A percentile compares a stretch with the other conserved stretches of the same genome.
These are phyloP conservation scores for Drosophila biarmipes DNA, from an alignment of 1,140 invertebrate genomes.

Conservation along the genomic window DNA sequence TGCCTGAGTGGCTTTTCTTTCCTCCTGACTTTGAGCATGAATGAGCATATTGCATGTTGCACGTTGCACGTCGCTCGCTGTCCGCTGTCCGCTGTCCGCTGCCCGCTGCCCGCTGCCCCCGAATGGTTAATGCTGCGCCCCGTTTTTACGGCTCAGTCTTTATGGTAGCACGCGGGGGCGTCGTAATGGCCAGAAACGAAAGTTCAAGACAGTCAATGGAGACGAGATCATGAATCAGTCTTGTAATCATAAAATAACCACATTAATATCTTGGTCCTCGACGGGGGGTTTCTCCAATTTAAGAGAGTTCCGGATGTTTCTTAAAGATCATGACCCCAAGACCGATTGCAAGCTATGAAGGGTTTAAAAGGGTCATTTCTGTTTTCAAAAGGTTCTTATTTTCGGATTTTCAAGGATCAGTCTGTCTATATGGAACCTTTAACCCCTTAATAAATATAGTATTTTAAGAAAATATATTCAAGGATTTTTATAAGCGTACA, in stretches of 20 bases:
- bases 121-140: slow-evolving; percentile 6
- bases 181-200: slow-evolving; percentile 46
- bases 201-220: slow-evolving; percentile 31
- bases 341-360: too few species aligned
- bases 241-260: neutral
- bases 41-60: slow-evolving; percentile 55
- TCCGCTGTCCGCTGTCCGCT: slow-evolving; percentile 2
- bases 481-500: too few species aligned
- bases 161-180: slow-evolving; percentile 45
- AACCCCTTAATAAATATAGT: too few species aligned
- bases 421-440: too few species aligned
- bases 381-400: too few species aligned
- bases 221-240: slow-evolving; percentile 17
- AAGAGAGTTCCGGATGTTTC: too few species aligned
- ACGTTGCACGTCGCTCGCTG: slow-evolving; percentile 17
- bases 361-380: too few species aligned
- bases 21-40: slow-evolving; percentile 67
- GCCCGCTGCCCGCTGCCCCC: slow-evolving; percentile 12
- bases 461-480: too few species aligned
- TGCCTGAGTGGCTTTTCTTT: slow-evolving; percentile 67
- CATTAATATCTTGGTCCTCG: neutral
- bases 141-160: slow-evolving; percentile 43
- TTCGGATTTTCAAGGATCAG: too few species aligned
- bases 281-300: neutral
- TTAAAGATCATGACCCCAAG: too few species aligned